Base-by-base conservation (phyloP, 2,888 invertebrate species). In the Nipponacmea schrenckii region DNA sequence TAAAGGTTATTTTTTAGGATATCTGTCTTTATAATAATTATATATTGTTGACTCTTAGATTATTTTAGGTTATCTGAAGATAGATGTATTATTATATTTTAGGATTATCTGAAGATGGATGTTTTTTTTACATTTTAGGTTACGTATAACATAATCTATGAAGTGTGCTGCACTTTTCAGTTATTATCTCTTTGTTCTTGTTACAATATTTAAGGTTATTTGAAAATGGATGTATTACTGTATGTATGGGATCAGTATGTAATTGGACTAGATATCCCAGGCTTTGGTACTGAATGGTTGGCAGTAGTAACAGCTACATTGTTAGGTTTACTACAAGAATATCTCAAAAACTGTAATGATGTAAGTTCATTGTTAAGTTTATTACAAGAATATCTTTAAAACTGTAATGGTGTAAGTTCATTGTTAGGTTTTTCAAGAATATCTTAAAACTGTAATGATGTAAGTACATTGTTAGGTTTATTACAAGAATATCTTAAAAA, bases 241-340 rank as follows among this genome's bases (percentile, higher is more conserved):
- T 89, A 83, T 74, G 81, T 88, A 5, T 89, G 89, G 89, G 89
- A 89, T 74, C 88, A 89, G 81, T 89, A 87, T 64, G 80, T 88
- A 64, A 85, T 89, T 39, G 86, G 87, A 1, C 72, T 84, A 31
- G 87, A 88, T 70, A 82, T 82, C 0, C 86, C 87, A 27, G 87
- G 85, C 0, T 88, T 86, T 72, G 81, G 83, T 66, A 81, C 84
- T n/a, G 86, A 87, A 70, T 85, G 84, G 77, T 77, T 89, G 68
- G 81, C 88, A 24, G 82, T 84, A 62, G 81, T 85, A 45, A 83
- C 83, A 24, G 86, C 87, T 8, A 82, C 84, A 17, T 79, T 85
- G 31, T 79, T 89, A 14, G 84, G 85, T 15, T 80, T 88, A 17
- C 76, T 86, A 20, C 79, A 83, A 69, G 85, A 87, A 44, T 84